Conservation (phyloP, 2,113 vertebrate genomes). For the Ifrita kowaldi region DNA sequence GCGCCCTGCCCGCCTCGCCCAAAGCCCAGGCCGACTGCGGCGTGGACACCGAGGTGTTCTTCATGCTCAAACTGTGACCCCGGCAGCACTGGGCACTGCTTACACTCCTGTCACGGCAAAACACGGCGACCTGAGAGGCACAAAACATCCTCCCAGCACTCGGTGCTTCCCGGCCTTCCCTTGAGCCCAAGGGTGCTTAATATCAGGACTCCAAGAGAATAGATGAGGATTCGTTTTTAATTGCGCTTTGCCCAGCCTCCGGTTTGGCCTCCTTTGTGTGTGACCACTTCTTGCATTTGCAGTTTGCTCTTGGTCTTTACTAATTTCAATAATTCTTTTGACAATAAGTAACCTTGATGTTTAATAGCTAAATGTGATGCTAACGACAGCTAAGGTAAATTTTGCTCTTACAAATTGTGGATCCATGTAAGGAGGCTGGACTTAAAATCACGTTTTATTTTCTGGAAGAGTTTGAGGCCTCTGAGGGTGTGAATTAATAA, state of each 20-base stretch:
- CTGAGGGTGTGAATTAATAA: not conserved
- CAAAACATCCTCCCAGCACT: accelerated
- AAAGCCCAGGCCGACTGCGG: slow-evolving; percentile 51
- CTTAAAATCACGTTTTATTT: not conserved
- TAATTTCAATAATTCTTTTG: not conserved
- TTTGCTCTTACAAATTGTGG: not conserved
- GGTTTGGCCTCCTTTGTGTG: not conserved
- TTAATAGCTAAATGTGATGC: not conserved
- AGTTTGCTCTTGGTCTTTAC: not conserved
- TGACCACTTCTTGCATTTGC: not conserved
- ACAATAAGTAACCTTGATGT: not conserved
- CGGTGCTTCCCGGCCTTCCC: not conserved
- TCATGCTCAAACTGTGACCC: slow-evolving; percentile 78
- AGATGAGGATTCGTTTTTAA: not conserved
- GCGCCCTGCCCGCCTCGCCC: not conserved
- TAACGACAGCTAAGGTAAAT: not conserved
- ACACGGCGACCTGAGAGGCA: not conserved
- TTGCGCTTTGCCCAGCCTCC: not conserved
- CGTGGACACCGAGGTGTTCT: slow-evolving; percentile 73
- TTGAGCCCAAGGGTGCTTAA: not conserved
- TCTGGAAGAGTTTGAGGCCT: not conserved
- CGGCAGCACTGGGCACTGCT: not conserved
- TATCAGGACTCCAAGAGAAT: not conserved
- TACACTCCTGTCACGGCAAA: slow-evolving; percentile 6
- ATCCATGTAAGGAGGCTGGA: not conserved